These are phyloP conservation scores for Hippocampus barbouri DNA, from an alignment of 2,113 vertebrate species.

Conservation along the genomic window DNA sequence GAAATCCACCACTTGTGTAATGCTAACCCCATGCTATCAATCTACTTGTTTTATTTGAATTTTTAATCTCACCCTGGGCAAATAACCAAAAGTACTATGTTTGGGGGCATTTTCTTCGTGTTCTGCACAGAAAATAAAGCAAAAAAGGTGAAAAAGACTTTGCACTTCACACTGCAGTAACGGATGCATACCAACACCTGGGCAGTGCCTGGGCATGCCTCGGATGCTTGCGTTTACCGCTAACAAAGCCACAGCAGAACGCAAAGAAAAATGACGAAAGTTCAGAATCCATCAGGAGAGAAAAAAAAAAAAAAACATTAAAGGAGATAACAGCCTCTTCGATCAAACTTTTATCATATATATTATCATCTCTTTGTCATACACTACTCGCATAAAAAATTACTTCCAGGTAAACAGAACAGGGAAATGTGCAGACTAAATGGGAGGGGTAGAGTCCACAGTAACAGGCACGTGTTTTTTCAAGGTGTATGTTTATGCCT, in stretches of 20 bases:
- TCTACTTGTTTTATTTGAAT: too few species aligned
- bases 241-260: constrained; percentile 36
- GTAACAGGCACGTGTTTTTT: constrained; percentile 14
- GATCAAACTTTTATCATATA: neutral
- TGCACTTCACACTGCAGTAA: constrained; percentile 9
- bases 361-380: neutral
- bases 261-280: constrained; percentile 6
- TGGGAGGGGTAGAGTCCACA: constrained; percentile 20
- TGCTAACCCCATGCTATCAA: too few species aligned
- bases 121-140: neutral
- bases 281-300: neutral
- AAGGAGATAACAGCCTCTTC: too few species aligned
- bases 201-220: constrained; percentile 65
- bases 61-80: neutral
- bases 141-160: constrained; percentile 7
- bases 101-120: neutral
- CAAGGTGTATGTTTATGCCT: neutral
- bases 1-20: too few species aligned
- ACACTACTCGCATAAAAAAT: constrained; percentile 2
- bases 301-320: neutral
- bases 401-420: constrained; percentile 29
- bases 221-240: constrained; percentile 38
- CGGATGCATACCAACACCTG: constrained; percentile 61
- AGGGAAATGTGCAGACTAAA: constrained; percentile 15
- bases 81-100: neutral